Conservation (phyloP, 2,113 vertebrate species). For the Psammodynastes pulverulentus region DNA sequence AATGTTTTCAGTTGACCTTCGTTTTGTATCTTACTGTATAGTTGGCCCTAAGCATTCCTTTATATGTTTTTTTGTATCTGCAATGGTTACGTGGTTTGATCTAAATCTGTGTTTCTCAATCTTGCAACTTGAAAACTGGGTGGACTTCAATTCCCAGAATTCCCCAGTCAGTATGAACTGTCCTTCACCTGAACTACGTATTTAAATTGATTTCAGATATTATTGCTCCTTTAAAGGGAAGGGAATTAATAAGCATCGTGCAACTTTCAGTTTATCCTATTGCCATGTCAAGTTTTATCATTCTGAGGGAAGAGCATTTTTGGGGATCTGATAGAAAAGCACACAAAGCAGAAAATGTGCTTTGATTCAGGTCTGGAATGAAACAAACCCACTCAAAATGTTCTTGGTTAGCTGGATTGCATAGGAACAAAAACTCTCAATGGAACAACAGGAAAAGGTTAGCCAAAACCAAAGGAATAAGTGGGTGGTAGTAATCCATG, state of each 20-base stretch:
- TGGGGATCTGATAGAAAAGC: not conserved
- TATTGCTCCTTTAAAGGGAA: not conserved
- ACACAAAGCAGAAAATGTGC: not conserved
- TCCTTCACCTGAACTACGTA: not conserved
- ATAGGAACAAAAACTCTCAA: not conserved
- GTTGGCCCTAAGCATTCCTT: not conserved
- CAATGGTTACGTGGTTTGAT: not conserved
- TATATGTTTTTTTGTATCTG: not conserved
- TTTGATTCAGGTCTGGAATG: not conserved
- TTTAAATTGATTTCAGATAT: not conserved
- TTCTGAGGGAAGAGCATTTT: not conserved
- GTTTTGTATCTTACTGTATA: not conserved
- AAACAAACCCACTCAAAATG: not conserved
- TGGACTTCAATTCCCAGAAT: too few relatives aligned
- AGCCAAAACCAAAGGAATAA: not conserved
- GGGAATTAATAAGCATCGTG: not conserved
- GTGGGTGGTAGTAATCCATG: not conserved
- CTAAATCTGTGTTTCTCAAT: not conserved
- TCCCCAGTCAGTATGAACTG: not conserved
- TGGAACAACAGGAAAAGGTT: not conserved
- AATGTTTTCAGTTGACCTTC: not conserved
- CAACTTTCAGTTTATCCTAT: not conserved
- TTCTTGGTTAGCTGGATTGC: not conserved
- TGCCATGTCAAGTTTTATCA: not conserved
- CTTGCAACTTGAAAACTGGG: too few relatives aligned